Base-by-base conservation (phyloP, 2,113 vertebrate genomes). In the Rana temporaria region DNA sequence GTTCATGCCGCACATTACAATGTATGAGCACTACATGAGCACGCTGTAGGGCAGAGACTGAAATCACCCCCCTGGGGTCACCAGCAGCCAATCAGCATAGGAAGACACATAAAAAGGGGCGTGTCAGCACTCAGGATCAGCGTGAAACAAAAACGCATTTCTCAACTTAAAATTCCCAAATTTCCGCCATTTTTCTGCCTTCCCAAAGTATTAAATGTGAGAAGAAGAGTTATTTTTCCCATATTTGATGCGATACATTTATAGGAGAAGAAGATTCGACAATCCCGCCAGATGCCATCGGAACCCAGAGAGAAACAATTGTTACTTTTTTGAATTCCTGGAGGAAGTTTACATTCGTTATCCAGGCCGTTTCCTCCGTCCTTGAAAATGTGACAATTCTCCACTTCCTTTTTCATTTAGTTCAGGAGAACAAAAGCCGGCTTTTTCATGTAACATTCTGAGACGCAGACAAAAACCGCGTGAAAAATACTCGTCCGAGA, bases 31-130 rank as follows among this genome's bases (percentile, higher is more conserved):
- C 42, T 12, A 48, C 42, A 48, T 48, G 42, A 48, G 42, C 42
- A 12, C 42, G 2, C 12, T 48, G 42, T 48, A 12, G 42, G 42
- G 14, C 42, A 48, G 7, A 1, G 42, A 48, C 9, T 48, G 9
- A 48, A 48, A 48, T 48, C 42, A 48, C 42, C 42, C 42, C 76
- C 79, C 85, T 83, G 66, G 30, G 88, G 75, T 81, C 62, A 66
- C 71, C 81, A 84, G 87, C 84, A 81, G 57, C 79, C 82, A 81
- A 84, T 63, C 66, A 85, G 84, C 85, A 1, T 84, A 84, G 86
- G 66, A 81, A 6, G 20, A 20, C 84, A 85, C 67, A 60, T 71
- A 74, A 57, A 74, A 57, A 83, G 26, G 76, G 65, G 59, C 42
- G 42, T 48, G 42, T 48, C 42, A 6, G 34, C 34, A 38, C 34